Conservation (phyloP, 2,113 vertebrate species). For the Myanophis thanlyinensis region DNA sequence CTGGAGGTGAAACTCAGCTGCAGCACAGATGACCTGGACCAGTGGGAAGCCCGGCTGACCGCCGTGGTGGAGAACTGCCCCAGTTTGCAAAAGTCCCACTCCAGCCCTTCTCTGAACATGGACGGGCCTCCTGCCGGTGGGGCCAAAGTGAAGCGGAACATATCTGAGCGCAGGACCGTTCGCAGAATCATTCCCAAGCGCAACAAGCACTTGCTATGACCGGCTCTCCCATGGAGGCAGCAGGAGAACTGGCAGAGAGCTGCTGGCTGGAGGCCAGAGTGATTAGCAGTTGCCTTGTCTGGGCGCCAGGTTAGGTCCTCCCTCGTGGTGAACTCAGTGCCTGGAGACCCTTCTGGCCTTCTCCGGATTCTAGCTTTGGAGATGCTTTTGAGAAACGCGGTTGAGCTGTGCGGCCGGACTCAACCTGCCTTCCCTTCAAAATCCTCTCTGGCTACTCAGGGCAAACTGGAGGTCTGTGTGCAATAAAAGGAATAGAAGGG, state of each 20-base stretch:
- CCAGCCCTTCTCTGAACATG: conserved; percentile 84
- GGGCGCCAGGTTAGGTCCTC: background rate
- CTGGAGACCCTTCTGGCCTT: background rate
- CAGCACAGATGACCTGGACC: conserved; percentile 54
- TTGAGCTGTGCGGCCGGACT: background rate
- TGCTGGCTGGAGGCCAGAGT: background rate
- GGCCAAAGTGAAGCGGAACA: conserved; percentile 84
- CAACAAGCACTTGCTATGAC: conserved; percentile 76
- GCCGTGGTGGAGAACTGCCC: conserved; percentile 18
- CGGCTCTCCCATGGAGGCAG: no score
- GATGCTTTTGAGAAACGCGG: background rate
- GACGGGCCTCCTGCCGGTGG: conserved; percentile 63
- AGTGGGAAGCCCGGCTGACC: conserved; percentile 72
- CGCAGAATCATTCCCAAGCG: conserved; percentile 80
- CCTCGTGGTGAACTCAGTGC: background rate
- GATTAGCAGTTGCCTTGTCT: background rate
- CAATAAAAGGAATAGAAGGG: background rate
- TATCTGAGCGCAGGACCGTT: conserved; percentile 88
- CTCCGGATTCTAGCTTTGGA: background rate
- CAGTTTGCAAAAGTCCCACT: conserved; percentile 82
- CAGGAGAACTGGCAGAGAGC: background rate
- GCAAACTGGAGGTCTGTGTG: background rate
- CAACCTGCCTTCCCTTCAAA: background rate
- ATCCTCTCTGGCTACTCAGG: background rate
- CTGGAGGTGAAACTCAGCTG: conserved; percentile 72